Conservation (phyloP, 1,140 invertebrate species). For the Euura lappo region DNA sequence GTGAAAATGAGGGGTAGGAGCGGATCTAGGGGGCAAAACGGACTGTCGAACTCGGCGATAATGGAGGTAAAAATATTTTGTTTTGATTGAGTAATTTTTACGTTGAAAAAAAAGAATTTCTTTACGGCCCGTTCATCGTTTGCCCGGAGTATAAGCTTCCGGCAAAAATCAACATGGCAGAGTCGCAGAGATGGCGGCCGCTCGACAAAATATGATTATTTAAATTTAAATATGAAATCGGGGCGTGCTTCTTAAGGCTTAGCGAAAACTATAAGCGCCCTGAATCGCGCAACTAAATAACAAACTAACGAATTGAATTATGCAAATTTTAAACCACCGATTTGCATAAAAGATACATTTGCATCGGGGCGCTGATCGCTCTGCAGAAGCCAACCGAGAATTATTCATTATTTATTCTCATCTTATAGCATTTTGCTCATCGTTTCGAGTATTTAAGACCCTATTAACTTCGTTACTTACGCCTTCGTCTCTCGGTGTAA, state of each 20-base stretch:
- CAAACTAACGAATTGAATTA: slow-evolving; percentile 52
- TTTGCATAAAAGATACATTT: slow-evolving; percentile 21
- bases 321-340: slow-evolving; percentile 9
- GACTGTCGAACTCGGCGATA: background rate
- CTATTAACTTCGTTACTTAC: slow-evolving; percentile 1
- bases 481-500: background rate
- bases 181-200: slow-evolving; percentile 51
- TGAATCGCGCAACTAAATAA: slow-evolving; percentile 48
- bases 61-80: background rate
- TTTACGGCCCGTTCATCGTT: background rate
- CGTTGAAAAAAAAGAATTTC: background rate
- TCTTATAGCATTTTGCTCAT: background rate
- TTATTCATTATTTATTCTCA: background rate
- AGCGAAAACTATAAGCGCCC: slow-evolving; percentile 30
- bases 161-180: slow-evolving; percentile 55
- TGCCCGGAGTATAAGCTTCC: background rate
- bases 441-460: slow-evolving; percentile 7
- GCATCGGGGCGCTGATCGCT: slow-evolving; percentile 22
- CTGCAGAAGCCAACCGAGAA: background rate
- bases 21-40: background rate
- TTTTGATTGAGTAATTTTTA: background rate
- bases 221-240: slow-evolving; percentile 51
- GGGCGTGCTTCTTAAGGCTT: slow-evolving; percentile 23
- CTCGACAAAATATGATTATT: slow-evolving; percentile 22
- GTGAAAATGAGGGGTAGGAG: background rate